Evolutionary conservation across 2,888 invertebrate genomes (phyloP).

Genomic region (Spodoptera exigua): DNA sequence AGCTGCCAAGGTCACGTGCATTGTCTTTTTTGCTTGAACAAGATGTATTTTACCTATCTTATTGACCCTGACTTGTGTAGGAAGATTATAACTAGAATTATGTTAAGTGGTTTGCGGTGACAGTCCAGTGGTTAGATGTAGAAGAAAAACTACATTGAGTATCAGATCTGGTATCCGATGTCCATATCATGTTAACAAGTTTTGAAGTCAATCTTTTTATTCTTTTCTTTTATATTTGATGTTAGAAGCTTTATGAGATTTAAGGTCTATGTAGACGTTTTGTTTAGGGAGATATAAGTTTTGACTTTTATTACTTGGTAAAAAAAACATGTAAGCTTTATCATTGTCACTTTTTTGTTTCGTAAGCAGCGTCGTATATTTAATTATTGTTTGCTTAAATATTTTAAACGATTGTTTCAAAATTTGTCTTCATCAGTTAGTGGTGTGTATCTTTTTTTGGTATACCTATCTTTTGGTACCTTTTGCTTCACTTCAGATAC

Average conservation of each 20-base stretch:
- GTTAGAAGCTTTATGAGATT: too few species aligned
- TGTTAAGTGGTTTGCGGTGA: conserved; percentile 55
- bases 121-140: conserved; percentile 31
- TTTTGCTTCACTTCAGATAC: too few species aligned
- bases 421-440: too few species aligned
- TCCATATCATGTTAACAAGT: conserved; percentile 20
- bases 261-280: too few species aligned
- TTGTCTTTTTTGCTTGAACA: conserved; percentile 80
- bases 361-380: too few species aligned
- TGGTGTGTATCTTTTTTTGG: too few species aligned
- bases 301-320: too few species aligned
- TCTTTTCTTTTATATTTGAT: not conserved
- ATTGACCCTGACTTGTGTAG: conserved; percentile 72
- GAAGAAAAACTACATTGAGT: conserved; percentile 27
- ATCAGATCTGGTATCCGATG: conserved; percentile 22
- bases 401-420: too few species aligned
- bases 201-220: not conserved
- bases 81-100: conserved; percentile 57
- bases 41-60: conserved; percentile 70
- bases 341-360: not conserved
- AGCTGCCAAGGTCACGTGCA: conserved; percentile 83
- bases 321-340: too few species aligned
- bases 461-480: too few species aligned
- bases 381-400: too few species aligned
- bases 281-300: too few species aligned